Base-by-base conservation (phyloP, 2,113 vertebrate genomes). In the Tiliqua scincoides region DNA sequence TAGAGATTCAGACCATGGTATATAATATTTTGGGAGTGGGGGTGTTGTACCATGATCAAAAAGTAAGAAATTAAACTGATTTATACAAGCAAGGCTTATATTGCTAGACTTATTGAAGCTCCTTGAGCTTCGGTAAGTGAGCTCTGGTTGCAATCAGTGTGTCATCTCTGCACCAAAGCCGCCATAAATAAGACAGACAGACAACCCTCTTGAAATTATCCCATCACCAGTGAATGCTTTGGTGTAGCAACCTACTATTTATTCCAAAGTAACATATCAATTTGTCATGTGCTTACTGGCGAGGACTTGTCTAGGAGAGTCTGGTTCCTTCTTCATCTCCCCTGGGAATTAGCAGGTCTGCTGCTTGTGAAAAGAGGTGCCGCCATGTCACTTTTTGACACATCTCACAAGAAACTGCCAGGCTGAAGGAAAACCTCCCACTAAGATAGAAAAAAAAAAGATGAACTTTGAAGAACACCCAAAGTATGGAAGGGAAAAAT, bases 231-330 rank as follows among this genome's bases (percentile, higher is more conserved):
- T 0, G 12, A 86, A 57, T 0, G 6, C 43, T 17, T 73, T 1
- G 4, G n/a, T 63, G 1, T 78, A 54, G 79, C 82, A 37, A 67
- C 37, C 68, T 52, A 3, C 12, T 67, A 1, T 35, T 85, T 40
- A 76, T 70, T 72, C 75, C 52, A 74, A 57, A 63, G 48, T 73
- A 74, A 79, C 80, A 74, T 74, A 73, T 90, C 84, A 84, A 86
- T 79, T 67, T 65, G 62, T 88, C 86, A 90, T 83, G 81, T 88
- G 67, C 63, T 83, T 76, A 76, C 86, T 88, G 83, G 87, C 85
- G 83, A 89, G 75, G 83, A 85, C 90, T 83, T 89, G 88, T 89
- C 82, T 72, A 7, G 52, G 62, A 78, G 78, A 40, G 79, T 48
- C 78, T 79, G 75, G 85, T 79, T 88, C 82, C 87, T 89, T 89